Conservation (phyloP, 2,113 vertebrate species). For the Ariopsis seemanni region DNA sequence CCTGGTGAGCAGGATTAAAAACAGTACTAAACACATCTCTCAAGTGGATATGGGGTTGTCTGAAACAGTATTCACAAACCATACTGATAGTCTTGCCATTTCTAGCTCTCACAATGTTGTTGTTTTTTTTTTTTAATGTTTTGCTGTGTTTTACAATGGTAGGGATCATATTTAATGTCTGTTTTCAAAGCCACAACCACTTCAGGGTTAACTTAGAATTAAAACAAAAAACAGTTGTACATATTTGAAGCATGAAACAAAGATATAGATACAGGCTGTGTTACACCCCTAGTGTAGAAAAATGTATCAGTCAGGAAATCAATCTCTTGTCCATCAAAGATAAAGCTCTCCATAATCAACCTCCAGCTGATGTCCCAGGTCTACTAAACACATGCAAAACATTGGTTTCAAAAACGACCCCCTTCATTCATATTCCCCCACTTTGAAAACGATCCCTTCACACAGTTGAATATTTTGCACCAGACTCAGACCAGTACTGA, state of each 20-base stretch:
- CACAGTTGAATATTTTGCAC: background rate
- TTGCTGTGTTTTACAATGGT: background rate
- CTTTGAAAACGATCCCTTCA: background rate
- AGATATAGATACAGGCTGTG: background rate
- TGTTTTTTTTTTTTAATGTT: background rate
- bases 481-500: background rate
- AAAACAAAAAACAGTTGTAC: background rate
- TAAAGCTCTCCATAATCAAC: background rate
- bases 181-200: background rate
- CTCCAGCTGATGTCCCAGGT: background rate
- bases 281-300: background rate
- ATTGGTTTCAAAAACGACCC: background rate
- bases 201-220: background rate
- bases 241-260: background rate
- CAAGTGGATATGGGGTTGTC: background rate
- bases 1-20: background rate
- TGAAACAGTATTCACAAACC: background rate
- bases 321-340: background rate
- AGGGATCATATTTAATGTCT: background rate
- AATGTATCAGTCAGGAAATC: background rate
- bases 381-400: background rate
- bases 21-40: background rate
- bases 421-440: background rate
- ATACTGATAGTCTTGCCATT: background rate
- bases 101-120: background rate